Evolutionary conservation across 2,797 vertebrate genomes (phyloP), one percentile per base, ranked within the genome.

Genomic region (Cossypha caffra): DNA sequence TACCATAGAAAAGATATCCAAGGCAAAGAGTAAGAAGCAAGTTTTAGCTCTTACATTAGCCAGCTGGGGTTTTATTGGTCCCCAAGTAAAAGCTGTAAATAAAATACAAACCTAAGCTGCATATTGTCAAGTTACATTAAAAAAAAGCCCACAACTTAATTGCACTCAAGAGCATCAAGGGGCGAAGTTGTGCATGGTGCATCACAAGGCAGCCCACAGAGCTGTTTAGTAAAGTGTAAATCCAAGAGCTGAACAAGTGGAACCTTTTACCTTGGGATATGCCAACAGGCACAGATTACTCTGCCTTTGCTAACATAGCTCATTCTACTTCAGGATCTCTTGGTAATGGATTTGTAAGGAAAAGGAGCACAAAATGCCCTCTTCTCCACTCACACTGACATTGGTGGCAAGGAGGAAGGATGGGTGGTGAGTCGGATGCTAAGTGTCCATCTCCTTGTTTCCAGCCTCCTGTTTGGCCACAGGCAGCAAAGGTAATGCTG

Each of bases 51-150:
- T 97, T 94, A 89, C 83, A 96, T 93, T 97, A 95, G 93, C 95
- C 96, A 96, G 95, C 95, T 97, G 96, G 90, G 93, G 95, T 96
- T 97, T 97, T 96, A 96, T 96, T 94, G 95, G 96, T 96, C 96
- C 93, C 93, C 38, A 75, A 92, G 92, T 69, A 93, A 95, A 95
- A 96, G 93, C 87, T 97, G 92, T 94, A 96, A 95, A 94, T 96
- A 96, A 93, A 95, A 84, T 66, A 80, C 64, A 87, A 96, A 93
- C 80, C 78, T 47, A 97, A 95, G 84, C 90, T 93, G 88, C 82
- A 59, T 79, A 86, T 81, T 94, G 93, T 96, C 79, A 91, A 96
- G 74, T 75, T 95, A 73, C 86, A 75, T 95, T 66, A 31, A 19
- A 94, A 87, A 91, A 80, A 62, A 40, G 5, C 28, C 20, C 77